Conservation (phyloP, 1,140 invertebrate species). For the Marisa cornuarietis region DNA sequence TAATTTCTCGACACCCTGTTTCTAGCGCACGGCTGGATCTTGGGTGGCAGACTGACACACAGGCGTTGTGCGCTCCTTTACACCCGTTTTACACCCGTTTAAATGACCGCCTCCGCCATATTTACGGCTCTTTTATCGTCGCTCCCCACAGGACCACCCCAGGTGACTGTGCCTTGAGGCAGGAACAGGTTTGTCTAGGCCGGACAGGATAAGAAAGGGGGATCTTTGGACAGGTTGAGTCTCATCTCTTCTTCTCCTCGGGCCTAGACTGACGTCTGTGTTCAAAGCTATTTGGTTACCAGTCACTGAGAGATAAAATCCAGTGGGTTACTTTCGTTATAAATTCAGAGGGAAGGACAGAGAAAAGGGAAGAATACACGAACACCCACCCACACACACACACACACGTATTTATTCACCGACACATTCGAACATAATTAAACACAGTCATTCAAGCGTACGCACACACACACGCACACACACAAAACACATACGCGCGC, state of each 20-base stretch:
- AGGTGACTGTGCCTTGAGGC: not conserved
- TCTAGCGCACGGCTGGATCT: not conserved
- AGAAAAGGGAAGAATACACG: not conserved
- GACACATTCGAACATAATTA: not conserved
- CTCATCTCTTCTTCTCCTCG: not conserved
- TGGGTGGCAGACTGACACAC: conserved; percentile 2
- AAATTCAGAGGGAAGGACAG: not conserved
- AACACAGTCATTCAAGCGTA: not conserved
- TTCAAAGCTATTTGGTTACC: not conserved
- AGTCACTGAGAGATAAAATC: not conserved
- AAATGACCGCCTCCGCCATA: not conserved
- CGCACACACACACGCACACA: not conserved
- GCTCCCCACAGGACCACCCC: not conserved
- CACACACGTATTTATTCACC: too few species aligned
- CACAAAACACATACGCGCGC: not conserved
- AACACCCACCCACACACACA: not conserved
- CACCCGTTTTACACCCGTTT: conserved; percentile 3
- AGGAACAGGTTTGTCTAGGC: not conserved
- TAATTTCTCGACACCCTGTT: conserved; percentile 10
- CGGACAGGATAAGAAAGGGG: too few species aligned
- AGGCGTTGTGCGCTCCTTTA: conserved; percentile 1
- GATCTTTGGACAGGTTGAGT: not conserved
- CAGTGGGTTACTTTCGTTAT: conserved; percentile 25
- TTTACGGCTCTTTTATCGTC: conserved; percentile 8
- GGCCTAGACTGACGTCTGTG: not conserved